Percentiles rank a stretch among this genome's conserved stretches.
Evolutionary conservation across 2,888 invertebrate genomes (phyloP).

Genomic region (Diarsia rubi): DNA sequence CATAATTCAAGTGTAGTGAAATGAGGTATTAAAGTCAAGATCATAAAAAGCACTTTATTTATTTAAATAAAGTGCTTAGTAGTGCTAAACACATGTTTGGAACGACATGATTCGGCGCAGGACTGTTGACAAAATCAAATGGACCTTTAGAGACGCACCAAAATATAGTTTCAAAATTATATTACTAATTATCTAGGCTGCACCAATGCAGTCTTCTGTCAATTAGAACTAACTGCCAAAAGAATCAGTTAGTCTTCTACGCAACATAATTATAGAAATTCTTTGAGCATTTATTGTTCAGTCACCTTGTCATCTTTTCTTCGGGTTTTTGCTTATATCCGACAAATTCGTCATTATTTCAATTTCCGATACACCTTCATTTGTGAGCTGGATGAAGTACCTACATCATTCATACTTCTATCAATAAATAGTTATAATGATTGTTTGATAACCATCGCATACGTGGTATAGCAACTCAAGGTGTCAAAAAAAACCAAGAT

Average conservation of each 20-base stretch:
- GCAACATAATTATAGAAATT: background rate
- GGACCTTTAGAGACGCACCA: too few relatives aligned
- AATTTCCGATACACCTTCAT: background rate
- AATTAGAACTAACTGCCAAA: background rate
- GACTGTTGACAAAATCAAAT: background rate
- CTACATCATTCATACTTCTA: background rate
- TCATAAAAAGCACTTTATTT: conserved; percentile 5
- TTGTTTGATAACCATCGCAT: background rate
- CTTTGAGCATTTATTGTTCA: background rate
- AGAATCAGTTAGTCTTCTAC: background rate
- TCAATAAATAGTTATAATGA: too few relatives aligned
- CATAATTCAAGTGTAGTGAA: background rate
- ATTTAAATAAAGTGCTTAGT: background rate
- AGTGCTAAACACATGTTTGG: background rate
- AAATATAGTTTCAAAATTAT: background rate
- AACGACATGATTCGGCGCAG: background rate
- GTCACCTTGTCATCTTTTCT: background rate
- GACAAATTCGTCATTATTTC: background rate
- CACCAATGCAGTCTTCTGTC: background rate
- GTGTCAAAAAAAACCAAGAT: conserved; percentile 6
- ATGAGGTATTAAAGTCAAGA: background rate
- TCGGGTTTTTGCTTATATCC: background rate
- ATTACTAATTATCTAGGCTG: background rate
- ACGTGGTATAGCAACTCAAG: background rate
- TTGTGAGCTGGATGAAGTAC: background rate